These are phyloP conservation scores for Pseudonaja textilis DNA, from an alignment of 2,113 vertebrate species.

Conservation along the genomic window DNA sequence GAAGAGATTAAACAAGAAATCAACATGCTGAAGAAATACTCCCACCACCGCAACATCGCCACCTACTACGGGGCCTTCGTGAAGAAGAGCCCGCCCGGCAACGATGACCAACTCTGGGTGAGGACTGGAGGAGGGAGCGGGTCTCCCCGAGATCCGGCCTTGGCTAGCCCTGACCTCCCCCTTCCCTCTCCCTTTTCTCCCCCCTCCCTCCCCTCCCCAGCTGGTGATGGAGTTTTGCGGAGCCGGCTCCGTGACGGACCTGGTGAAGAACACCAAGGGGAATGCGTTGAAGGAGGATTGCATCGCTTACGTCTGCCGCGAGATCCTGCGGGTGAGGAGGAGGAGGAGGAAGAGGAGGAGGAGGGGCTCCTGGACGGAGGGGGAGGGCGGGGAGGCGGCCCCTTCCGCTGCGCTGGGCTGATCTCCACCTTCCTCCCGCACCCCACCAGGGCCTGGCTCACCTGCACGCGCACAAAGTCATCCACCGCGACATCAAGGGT, in stretches of 20 bases:
- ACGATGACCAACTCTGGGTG: conserved; percentile 92
- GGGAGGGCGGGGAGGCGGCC: fast-evolving
- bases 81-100: conserved; percentile 92
- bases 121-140: conserved; percentile 15
- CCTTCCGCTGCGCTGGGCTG: not conserved
- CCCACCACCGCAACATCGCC: conserved; percentile 92
- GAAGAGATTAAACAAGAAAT: conserved; percentile 95
- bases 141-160: not conserved
- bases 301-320: conserved; percentile 91
- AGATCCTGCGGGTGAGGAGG: conserved; percentile 83
- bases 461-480: conserved; percentile 90
- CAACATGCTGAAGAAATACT: conserved; percentile 95
- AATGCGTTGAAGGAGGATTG: conserved; percentile 91
- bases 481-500: conserved; percentile 93
- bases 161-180: not conserved
- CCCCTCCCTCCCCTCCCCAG: conserved; percentile 51
- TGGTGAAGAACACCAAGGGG: conserved; percentile 92
- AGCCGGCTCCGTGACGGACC: conserved; percentile 87
- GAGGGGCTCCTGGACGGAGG: not conserved
- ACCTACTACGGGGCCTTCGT: conserved; percentile 93
- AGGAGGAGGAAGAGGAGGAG: no score
- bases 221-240: conserved; percentile 95
- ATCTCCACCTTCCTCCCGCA: not conserved
- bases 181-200: not conserved
- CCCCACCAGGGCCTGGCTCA: conserved; percentile 83